A percentile compares a stretch with the other conserved stretches of the same genome.
phyloP scores from a whole-genome alignment of 2,113 vertebrate genomes.

The Cyanocitta stelleri region DNA sequence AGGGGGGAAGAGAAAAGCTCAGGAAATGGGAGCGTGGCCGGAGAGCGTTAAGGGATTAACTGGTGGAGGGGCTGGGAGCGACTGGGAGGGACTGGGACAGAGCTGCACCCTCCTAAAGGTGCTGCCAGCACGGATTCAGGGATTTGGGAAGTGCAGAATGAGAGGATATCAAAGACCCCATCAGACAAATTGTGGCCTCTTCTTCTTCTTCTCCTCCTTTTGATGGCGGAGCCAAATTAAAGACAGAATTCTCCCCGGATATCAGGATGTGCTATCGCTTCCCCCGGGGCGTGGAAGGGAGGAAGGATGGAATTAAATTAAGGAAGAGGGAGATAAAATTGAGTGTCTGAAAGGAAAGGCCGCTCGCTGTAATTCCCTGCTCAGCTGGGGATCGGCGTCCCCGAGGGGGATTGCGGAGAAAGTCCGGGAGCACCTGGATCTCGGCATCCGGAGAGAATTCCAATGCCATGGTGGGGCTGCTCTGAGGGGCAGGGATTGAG shows the following conservation, averaged over 20 bases:
- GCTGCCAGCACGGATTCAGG: fast-evolving
- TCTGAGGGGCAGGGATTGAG: not conserved
- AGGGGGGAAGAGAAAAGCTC: not conserved
- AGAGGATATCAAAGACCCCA: not conserved
- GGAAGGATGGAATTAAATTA: not conserved
- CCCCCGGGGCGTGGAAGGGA: not conserved
- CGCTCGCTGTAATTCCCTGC: not conserved
- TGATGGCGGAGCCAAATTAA: not conserved
- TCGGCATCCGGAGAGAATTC: not conserved
- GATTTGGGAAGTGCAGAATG: fast-evolving
- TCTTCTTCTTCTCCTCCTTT: not conserved
- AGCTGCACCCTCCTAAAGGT: not conserved
- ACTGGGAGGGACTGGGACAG: not conserved
- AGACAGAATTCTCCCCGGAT: not conserved
- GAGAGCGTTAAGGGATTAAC: not conserved
- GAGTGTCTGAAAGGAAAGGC: not conserved
- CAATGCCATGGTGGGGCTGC: not conserved
- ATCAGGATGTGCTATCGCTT: not conserved
- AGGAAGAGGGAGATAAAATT: not conserved
- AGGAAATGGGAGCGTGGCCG: not conserved
- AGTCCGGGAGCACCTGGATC: not conserved
- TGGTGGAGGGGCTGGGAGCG: not conserved
- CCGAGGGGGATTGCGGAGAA: not conserved
- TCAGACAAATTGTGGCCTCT: not conserved
- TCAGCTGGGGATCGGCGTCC: not conserved